Evolutionary conservation across 2,888 invertebrate species (phyloP), one percentile per base, ranked within the genome.

Genomic region (Drosophila planitibia): DNA sequence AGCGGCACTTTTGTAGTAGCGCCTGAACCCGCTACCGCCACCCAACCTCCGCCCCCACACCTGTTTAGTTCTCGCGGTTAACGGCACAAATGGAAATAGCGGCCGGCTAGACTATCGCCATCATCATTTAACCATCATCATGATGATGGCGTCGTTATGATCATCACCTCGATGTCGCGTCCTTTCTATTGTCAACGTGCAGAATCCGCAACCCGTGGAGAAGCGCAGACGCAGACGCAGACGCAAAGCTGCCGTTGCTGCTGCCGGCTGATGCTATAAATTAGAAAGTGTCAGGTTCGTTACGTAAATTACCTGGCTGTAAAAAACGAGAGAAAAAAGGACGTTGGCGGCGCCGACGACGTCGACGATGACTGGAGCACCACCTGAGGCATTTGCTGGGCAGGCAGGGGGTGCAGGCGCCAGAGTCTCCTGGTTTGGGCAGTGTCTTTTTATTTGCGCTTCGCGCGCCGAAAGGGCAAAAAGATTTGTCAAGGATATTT

Each of bases 281-380:
- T 92, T 91, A 89, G 81, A 82, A 90, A 91, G 86, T 91, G 91
- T 85, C 91, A 91, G 89, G 82, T 88, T 88, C 82, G 89, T 91
- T 83, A 88, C 82, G 81, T 88, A 92, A 90, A 91, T 91, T 91
- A 92, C 91, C 91, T 92, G 83, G 84, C 79, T 80, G 76, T 85
- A 90, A 88, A 88, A 85, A 80, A 66, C 64, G 74, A 57, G 61
- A 73, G 76, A 73, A 60, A 62, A 71, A 55, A 49, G 37, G 55
- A 49, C 64, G 55, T 22, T 57, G 52, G 14, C 63, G 54, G 12
- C 41, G 32, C 4, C 54, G 49, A 12, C 44, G 47, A 16, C 33
- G 49, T 63, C 47, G 77, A 37, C 78, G 69, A 41, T 68, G 78
- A 77, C 73, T 77, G 63, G 60, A 73, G 65, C 76, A 58, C 66